Base-by-base conservation (phyloP, 2,888 invertebrate genomes). In the Andrena bicolor region DNA sequence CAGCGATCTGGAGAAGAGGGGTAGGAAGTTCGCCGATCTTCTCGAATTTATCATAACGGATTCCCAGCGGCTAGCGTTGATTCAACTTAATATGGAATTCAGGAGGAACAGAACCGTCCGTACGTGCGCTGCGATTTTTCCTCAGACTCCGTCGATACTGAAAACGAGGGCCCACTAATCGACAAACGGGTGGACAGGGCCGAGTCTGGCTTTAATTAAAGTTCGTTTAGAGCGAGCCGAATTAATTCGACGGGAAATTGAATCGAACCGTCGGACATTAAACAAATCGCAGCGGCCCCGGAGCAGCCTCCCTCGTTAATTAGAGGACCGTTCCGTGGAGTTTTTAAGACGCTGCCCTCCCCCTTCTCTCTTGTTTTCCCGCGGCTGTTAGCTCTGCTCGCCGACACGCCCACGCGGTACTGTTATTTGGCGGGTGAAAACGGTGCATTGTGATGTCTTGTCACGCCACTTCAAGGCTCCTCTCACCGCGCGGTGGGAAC, bases 241-340 rank as follows among this genome's bases (percentile, higher is more conserved):
- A 81, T 74, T 81, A 80, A 81, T 80, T 81, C 63, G 49, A 80
- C 80, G 69, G 80, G 74, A 81, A 81, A 74, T 81, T 81, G 73
- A 81, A 81, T 81, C 80, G 80, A 73, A 80, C 41, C 68, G 51
- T 49, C 51, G 71, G 41, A 71, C 81, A 74, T 81, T 81, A 81
- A 81, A 80, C 73, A 74, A 81, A 81, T 80, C 73, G 80, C 49
- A 58, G 68, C 63, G 66, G 35, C 48, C 23, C 41, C 32, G 35
- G 48, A 26, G 26, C 64, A 69, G 26, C 61, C 78, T 64, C 41
- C 49, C 73, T 69, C 73, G 73, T 80, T 81, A 81, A 80, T 80
- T 81, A 80, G 71, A 71, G 48, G 61, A n/a, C 53, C 65, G 70
- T 71, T 80, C 71, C 80, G 61, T 49, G 8, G 53, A 70, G 58